Conservation (phyloP, 2,888 invertebrate species). For the Morinoia aosen region DNA sequence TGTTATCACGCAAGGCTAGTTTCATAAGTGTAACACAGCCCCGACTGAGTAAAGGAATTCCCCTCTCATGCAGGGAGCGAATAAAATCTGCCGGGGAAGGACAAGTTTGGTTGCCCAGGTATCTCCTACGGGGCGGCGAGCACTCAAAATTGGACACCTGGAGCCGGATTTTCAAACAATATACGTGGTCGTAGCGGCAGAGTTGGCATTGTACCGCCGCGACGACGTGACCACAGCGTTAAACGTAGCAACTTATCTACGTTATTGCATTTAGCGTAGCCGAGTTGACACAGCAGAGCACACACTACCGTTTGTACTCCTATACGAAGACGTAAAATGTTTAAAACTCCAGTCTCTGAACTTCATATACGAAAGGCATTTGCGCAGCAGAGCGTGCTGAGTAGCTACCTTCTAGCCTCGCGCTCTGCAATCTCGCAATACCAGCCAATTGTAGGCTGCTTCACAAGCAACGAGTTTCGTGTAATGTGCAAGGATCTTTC, state of each 20-base stretch:
- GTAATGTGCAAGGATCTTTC: neutral
- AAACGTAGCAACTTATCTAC: too few relatives aligned
- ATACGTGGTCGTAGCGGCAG: too few relatives aligned
- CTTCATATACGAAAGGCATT: too few relatives aligned
- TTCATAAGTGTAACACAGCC: neutral
- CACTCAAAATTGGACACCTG: neutral
- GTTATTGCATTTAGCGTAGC: too few relatives aligned
- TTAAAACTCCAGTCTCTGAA: too few relatives aligned
- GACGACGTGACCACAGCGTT: too few relatives aligned
- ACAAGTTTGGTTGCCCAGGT: neutral
- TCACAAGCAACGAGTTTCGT: neutral
- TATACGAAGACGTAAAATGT: too few relatives aligned
- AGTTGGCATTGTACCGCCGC: too few relatives aligned
- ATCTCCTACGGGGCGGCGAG: neutral
- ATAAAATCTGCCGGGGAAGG: neutral
- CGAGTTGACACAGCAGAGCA: too few relatives aligned
- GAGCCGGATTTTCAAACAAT: too few relatives aligned
- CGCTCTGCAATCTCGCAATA: neutral
- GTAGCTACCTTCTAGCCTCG: neutral
- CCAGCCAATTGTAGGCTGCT: neutral
- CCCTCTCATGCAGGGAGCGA: neutral
- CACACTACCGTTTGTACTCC: too few relatives aligned
- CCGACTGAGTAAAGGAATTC: neutral
- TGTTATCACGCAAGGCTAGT: neutral
- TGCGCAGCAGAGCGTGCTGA: neutral